Evolutionary conservation across 2,113 vertebrate genomes (phyloP).

Genomic region (Chamaetylas fuelleborni): DNA sequence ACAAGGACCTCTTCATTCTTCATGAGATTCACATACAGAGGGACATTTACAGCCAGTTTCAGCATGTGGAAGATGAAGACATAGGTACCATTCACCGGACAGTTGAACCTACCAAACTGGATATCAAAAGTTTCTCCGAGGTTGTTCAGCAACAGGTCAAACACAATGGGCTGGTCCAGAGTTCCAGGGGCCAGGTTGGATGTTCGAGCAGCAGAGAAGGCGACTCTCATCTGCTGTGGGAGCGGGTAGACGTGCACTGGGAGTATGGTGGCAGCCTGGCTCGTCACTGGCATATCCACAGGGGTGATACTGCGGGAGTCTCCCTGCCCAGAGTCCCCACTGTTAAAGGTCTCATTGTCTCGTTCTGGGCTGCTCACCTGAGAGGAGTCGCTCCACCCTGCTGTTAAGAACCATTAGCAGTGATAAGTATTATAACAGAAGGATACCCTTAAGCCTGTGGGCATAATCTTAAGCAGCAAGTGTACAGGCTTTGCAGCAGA

Average conservation of each 20-base stretch:
- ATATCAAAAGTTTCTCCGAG: conserved; percentile 91
- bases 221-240: conserved; percentile 89
- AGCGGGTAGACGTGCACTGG: conserved; percentile 88
- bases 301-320: conserved; percentile 86
- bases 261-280: conserved; percentile 81
- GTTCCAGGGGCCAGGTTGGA: conserved; percentile 93
- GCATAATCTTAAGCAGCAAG: background rate
- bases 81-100: conserved; percentile 90
- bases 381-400: conserved; percentile 92
- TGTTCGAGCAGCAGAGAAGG: conserved; percentile 92
- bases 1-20: conserved; percentile 95
- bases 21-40: conserved; percentile 97
- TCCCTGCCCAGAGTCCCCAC: conserved; percentile 88
- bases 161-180: conserved; percentile 95
- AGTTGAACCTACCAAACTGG: conserved; percentile 89
- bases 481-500: background rate
- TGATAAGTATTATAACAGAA: background rate
- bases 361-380: conserved; percentile 93
- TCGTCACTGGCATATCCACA: conserved; percentile 81
- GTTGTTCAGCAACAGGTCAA: conserved; percentile 93
- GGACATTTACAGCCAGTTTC: conserved; percentile 95
- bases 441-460: background rate
- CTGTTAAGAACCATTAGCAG: conserved; percentile 56
- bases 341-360: conserved; percentile 81
- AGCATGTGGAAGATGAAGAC: conserved; percentile 98